Evolutionary conservation across 2,797 vertebrate genomes (phyloP).

Genomic region (Iguana delicatissima): DNA sequence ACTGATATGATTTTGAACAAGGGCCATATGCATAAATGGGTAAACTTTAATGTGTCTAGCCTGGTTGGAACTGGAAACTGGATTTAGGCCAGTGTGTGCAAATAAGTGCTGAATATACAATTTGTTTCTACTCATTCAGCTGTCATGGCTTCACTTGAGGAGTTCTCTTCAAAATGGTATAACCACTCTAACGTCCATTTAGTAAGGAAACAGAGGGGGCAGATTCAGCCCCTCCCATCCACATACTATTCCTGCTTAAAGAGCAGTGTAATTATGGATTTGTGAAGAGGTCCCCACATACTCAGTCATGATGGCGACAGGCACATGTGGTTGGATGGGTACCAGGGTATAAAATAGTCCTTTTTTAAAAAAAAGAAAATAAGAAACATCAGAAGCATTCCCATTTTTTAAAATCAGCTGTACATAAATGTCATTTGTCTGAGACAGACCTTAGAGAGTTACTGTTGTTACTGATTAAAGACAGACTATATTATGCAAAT

Average conservation of each 20-base stretch:
- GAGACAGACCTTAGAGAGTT: conserved; percentile 7
- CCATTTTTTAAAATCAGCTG: not conserved
- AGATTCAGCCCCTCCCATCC: not conserved
- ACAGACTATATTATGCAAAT: conserved; percentile 34
- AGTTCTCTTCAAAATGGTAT: not conserved
- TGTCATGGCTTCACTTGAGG: not conserved
- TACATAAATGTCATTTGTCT: not conserved
- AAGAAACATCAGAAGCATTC: not conserved
- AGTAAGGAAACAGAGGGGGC: not conserved
- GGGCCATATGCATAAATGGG: too few species aligned
- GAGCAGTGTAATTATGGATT: not conserved
- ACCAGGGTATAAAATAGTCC: not conserved
- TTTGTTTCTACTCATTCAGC: not conserved
- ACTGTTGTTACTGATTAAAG: conserved; percentile 15
- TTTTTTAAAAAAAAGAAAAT: not conserved
- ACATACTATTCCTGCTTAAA: not conserved
- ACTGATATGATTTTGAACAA: not conserved
- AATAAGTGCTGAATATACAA: not conserved
- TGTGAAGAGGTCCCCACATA: not conserved
- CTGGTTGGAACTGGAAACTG: not conserved
- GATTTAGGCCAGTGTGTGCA: not conserved
- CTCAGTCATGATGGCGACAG: not conserved
- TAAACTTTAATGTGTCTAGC: not conserved
- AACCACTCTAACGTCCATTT: not conserved
- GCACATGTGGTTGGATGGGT: not conserved